These are phyloP conservation scores for Apostichopus parvimensis DNA, from an alignment of 35 echinoderm and acorn worm genomes.

Conservation along the genomic window DNA sequence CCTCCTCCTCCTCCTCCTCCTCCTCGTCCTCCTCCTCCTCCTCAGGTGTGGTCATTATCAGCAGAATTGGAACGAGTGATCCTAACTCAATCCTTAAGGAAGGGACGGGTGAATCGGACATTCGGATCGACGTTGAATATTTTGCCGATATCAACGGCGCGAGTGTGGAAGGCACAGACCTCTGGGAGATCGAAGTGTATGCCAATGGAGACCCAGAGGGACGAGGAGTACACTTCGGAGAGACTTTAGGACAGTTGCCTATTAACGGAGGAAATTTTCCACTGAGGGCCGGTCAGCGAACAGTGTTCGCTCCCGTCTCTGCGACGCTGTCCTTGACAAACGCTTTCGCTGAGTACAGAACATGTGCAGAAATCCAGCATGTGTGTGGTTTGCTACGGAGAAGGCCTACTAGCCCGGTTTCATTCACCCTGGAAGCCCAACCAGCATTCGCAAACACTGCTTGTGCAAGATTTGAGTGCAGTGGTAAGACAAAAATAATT, in stretches of 20 bases:
- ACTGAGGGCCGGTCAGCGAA: constrained; percentile 1
- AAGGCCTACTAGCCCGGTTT: background rate
- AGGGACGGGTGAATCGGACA: background rate
- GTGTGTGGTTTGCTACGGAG: background rate
- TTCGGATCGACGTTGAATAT: constrained; percentile 15
- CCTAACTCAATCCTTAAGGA: background rate
- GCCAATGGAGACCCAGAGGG: constrained; percentile 15
- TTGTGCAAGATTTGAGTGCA: constrained; percentile 46
- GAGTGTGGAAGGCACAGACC: constrained; percentile 26
- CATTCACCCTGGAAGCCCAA: constrained; percentile 6
- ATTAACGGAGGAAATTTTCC: constrained; percentile 26
- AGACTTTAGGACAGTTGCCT: background rate
- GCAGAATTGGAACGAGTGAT: background rate
- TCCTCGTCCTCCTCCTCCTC: no score
- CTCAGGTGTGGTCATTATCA: background rate
- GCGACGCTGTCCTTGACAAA: background rate
- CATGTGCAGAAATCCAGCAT: constrained; percentile 27
- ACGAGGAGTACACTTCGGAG: background rate
- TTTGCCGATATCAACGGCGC: background rate
- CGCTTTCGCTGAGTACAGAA: background rate
- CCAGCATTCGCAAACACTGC: constrained; percentile 18
- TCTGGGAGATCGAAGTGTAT: constrained; percentile 28
- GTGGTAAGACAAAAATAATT: constrained; percentile 21
- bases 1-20: no score
- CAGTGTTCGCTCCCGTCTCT: background rate